Evolutionary conservation across 2,113 vertebrate species (phyloP).

Genomic region (Mustelus asterias): DNA sequence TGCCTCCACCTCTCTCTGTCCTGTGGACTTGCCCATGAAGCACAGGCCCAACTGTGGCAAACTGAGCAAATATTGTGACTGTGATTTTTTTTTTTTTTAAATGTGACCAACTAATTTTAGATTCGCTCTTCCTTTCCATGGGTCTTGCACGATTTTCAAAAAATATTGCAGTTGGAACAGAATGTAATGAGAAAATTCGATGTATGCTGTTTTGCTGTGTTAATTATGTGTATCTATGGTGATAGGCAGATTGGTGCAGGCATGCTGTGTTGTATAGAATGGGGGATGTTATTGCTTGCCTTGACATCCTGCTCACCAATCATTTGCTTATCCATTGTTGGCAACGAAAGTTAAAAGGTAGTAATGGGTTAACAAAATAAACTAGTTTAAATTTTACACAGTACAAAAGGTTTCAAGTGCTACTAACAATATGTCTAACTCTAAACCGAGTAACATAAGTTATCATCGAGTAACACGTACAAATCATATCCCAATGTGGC

Average conservation of each 20-base stretch:
- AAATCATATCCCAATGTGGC: not conserved
- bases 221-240: not conserved
- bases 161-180: not conserved
- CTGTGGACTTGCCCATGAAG: not conserved
- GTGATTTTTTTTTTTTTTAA: not conserved
- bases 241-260: constrained; percentile 1
- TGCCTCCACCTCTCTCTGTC: not conserved
- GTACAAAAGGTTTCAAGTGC: not conserved
- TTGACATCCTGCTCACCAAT: not conserved
- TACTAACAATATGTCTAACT: not conserved
- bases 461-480: not conserved
- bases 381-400: not conserved
- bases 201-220: not conserved
- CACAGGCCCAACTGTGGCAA: not conserved
- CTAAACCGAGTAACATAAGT: not conserved
- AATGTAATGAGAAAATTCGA: not conserved
- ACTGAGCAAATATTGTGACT: not conserved
- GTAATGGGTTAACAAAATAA: not conserved
- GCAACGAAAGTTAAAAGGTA: not conserved
- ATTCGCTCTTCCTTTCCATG: not conserved
- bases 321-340: not conserved
- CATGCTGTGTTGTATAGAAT: not conserved
- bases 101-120: not conserved
- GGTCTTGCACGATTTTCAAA: not conserved
- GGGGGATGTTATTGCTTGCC: not conserved